Conservation (phyloP, 2,888 invertebrate species). For the Norana najaformis region DNA sequence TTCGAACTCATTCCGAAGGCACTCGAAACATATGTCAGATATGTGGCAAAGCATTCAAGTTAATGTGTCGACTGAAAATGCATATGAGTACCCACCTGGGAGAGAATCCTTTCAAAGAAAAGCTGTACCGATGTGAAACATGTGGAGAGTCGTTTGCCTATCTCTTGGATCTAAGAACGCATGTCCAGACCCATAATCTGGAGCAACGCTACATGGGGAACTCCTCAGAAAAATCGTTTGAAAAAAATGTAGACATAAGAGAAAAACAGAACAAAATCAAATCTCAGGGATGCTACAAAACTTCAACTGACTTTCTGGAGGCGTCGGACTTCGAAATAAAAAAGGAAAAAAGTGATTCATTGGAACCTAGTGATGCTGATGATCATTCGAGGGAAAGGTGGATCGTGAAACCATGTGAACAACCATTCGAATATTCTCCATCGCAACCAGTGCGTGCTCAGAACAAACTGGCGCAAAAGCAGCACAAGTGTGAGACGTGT, state of each 20-base stretch:
- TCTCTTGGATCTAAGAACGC: neutral
- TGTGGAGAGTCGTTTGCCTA: neutral
- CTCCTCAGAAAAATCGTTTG: neutral
- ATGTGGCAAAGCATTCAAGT: neutral
- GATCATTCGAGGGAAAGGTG: neutral
- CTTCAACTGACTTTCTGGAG: neutral
- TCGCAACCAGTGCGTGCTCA: neutral
- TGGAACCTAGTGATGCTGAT: neutral
- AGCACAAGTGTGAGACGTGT: neutral
- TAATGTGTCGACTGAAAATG: neutral
- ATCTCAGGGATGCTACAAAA: neutral
- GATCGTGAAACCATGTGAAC: neutral
- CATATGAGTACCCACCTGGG: neutral
- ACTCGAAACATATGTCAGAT: neutral
- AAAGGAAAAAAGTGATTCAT: neutral
- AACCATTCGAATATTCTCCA: neutral
- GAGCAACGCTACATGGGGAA: neutral
- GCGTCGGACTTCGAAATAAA: neutral
- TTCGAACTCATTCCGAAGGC: neutral
- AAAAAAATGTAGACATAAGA: neutral
- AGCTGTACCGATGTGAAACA: neutral
- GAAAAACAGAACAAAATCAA: neutral
- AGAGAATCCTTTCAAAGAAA: neutral
- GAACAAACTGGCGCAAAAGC: neutral
- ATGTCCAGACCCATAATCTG: neutral